Percentiles rank a stretch among this genome's conserved stretches.
phyloP scores from a whole-genome alignment of 2,113 vertebrate species.

The Rhegmatorhina hoffmannsi region DNA sequence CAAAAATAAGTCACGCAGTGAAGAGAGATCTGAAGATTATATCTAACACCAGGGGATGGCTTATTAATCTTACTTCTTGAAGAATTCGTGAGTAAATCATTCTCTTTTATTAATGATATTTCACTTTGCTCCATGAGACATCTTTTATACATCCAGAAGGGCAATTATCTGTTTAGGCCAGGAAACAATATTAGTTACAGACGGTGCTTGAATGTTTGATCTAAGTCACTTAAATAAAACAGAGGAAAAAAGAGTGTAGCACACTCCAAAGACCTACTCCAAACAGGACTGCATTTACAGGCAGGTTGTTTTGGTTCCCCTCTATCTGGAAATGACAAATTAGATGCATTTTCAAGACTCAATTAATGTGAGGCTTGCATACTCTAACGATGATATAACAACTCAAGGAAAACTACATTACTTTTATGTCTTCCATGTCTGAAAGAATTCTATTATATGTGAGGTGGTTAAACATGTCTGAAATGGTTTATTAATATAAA shows the following conservation, averaged over 20 bases:
- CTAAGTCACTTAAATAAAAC: slow-evolving; percentile 50
- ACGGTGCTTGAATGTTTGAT: slow-evolving; percentile 61
- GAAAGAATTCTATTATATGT: slow-evolving; percentile 10
- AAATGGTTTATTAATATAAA: slow-evolving; percentile 46
- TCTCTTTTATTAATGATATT: slow-evolving; percentile 87
- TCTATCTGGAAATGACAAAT: not conserved
- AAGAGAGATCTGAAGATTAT: slow-evolving; percentile 79
- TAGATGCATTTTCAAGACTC: not conserved
- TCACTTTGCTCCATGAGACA: slow-evolving; percentile 80
- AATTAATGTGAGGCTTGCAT: slow-evolving; percentile 6
- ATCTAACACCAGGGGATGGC: slow-evolving; percentile 81
- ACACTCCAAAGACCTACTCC: slow-evolving; percentile 3
- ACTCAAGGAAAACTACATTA: not conserved
- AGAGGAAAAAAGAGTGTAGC: not conserved
- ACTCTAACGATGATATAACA: not conserved
- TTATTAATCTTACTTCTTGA: slow-evolving; percentile 87
- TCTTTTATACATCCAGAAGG: slow-evolving; percentile 85
- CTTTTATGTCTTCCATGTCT: not conserved
- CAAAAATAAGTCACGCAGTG: slow-evolving; percentile 78
- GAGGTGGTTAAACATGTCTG: slow-evolving; percentile 21
- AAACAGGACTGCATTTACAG: not conserved
- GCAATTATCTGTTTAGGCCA: slow-evolving; percentile 86
- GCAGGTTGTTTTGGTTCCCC: not conserved
- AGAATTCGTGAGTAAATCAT: slow-evolving; percentile 84
- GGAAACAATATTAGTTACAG: slow-evolving; percentile 82